Evolutionary conservation across 2,888 invertebrate species (phyloP), one percentile per base, ranked within the genome.

Genomic region (Poecilus cupreus): DNA sequence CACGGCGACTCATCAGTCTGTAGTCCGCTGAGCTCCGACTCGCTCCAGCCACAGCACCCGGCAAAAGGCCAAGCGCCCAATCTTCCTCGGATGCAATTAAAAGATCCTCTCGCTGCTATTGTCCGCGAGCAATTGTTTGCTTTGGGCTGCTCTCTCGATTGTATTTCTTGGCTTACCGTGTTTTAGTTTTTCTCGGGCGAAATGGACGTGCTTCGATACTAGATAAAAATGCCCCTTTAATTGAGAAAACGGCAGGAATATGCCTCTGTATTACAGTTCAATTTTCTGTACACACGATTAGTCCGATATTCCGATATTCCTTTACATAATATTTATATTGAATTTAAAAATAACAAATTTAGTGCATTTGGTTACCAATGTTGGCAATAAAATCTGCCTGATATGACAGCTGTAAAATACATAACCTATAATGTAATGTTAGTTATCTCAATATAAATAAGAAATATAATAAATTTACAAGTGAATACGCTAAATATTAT

Each of bases 81-180:
- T 80, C 80, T 80, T 80, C 43, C 43, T 37, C 37, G 54, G 80
- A 80, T 80, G 74, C 80, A 80, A 72, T 80, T 80, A 74, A 80
- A 80, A 80, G 72, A 80, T 80, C 80, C 54, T 26, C 49, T 26
- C 49, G 20, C 49, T 6, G 13, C 80, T 24, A 80, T 80, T 74
- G 80, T 80, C 80, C 57, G 43, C n/a, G 11, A 51, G 37, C 80
- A 37, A 80, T 74, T 80, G 72, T 80, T 74, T 80, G 68, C 46
- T 49, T 70, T 39, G 3, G 26, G 18, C 3, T 51, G 51, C 51
- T 51, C 8, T 46, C 51, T 18, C 51, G 43, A 43, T 43, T 43
- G 43, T 43, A 13, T 43, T 43, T 43, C 43, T 43, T 43, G 43
- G 43, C 43, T 43, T 13, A 43, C 43, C 1, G 43, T 43, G 43